Evolutionary conservation across 2,888 invertebrate genomes (phyloP).

Genomic region (Eristalis tenax): DNA sequence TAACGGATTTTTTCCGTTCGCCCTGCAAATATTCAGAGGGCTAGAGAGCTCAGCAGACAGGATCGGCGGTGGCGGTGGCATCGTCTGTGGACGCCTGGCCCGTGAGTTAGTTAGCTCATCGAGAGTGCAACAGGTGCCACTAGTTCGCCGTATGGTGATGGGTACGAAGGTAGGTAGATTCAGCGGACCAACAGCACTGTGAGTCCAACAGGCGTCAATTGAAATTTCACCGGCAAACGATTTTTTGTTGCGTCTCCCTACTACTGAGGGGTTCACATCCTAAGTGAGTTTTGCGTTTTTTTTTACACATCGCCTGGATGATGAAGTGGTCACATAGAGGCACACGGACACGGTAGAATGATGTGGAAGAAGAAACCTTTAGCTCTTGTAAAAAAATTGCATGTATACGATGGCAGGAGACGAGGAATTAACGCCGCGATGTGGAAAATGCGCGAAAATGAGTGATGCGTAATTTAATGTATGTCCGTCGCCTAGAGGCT

Average conservation of each 20-base stretch:
- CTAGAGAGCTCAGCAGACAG: slow-evolving; percentile 39
- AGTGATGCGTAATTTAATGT: slow-evolving; percentile 71
- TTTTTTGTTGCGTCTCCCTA: slow-evolving; percentile 19
- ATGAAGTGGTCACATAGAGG: slow-evolving; percentile 24
- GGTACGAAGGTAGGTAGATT: background rate
- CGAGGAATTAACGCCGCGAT: slow-evolving; percentile 68
- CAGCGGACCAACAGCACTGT: slow-evolving; percentile 25
- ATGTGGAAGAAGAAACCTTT: background rate
- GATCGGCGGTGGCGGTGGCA: slow-evolving; percentile 25
- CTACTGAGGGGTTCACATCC: slow-evolving; percentile 11
- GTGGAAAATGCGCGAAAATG: slow-evolving; percentile 73
- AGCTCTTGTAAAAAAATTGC: background rate
- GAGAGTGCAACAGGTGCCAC: slow-evolving; percentile 60
- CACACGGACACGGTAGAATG: slow-evolving; percentile 25
- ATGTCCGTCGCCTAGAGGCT: slow-evolving; percentile 27
- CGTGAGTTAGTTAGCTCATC: slow-evolving; percentile 50
- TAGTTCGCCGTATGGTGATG: slow-evolving; percentile 41
- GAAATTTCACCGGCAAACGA: slow-evolving; percentile 59
- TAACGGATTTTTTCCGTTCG: slow-evolving; percentile 49
- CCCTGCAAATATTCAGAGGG: slow-evolving; percentile 64
- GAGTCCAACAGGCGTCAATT: slow-evolving; percentile 70
- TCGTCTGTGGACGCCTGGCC: slow-evolving; percentile 7
- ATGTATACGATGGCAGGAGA: background rate
- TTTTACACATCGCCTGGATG: slow-evolving; percentile 6
- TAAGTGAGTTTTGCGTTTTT: background rate